A percentile compares a stretch with the other conserved stretches of the same genome.
These are phyloP conservation scores for Halcyon smyrnensis DNA, from an alignment of 2,797 vertebrate species.

Conservation along the genomic window DNA sequence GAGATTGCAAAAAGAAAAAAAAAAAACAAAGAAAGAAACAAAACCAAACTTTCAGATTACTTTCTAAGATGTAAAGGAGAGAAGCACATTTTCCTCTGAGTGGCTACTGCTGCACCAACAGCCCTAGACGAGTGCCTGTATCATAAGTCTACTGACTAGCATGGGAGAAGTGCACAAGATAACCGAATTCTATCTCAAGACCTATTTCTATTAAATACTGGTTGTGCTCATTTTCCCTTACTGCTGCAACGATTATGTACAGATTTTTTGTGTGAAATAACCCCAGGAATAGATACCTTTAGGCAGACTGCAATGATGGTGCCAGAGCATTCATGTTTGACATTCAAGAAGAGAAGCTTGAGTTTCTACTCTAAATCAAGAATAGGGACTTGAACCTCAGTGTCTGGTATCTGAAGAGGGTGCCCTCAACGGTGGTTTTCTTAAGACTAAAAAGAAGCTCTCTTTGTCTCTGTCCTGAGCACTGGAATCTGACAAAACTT, in stretches of 20 bases:
- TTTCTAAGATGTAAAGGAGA: background rate
- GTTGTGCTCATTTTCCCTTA: background rate
- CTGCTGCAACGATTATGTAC: accelerated
- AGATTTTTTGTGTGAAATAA: background rate
- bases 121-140: background rate
- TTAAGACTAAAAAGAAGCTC: background rate
- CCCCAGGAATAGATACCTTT: background rate
- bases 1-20: background rate
- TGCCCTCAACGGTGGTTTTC: background rate
- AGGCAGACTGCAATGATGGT: background rate
- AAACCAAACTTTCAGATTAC: background rate
- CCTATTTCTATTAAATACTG: background rate
- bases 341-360: background rate
- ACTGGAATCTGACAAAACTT: background rate
- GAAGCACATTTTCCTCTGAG: background rate
- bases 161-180: background rate
- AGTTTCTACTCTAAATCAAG: background rate
- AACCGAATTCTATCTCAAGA: background rate
- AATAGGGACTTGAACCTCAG: background rate
- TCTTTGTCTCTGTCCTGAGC: background rate
- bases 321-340: background rate
- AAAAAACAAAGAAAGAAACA: background rate
- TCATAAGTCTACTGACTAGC: background rate
- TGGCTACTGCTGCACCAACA: background rate
- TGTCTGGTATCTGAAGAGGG: accelerated